Conservation (phyloP, 30 jellyfish, hydroid and myxozoan species). For the Catostylus mosaicus region DNA sequence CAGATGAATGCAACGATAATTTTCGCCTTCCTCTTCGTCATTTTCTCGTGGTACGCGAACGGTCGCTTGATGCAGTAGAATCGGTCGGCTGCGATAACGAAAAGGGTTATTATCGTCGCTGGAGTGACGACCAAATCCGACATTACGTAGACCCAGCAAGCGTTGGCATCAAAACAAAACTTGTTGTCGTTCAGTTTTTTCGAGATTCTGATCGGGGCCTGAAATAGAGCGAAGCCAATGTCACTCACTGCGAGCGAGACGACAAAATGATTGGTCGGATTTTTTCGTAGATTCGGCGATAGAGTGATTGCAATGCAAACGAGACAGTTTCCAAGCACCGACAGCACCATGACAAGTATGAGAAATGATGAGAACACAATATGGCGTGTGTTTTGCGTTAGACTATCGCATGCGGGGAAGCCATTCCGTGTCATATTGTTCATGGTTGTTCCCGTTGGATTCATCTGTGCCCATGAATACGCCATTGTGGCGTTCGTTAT, state of each 20-base stretch:
- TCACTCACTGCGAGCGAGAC: constrained; percentile 72
- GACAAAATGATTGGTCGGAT: constrained; percentile 63
- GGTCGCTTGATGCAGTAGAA: constrained; percentile 56
- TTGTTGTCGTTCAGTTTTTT: constrained; percentile 9
- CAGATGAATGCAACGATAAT: constrained; percentile 30
- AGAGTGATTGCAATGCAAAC: constrained; percentile 53
- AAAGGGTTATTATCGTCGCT: constrained; percentile 56
- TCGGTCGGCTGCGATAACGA: constrained; percentile 65
- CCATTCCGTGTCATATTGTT: neutral
- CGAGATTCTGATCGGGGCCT: constrained; percentile 45
- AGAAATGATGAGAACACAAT: constrained; percentile 20
- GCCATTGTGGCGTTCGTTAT: neutral
- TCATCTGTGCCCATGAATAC: neutral
- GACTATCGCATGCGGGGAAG: constrained; percentile 11
- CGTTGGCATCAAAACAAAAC: constrained; percentile 33
- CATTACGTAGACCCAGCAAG: constrained; percentile 38
- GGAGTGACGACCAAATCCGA: constrained; percentile 52
- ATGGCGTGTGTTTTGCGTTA: constrained; percentile 3
- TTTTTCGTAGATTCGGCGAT: constrained; percentile 45
- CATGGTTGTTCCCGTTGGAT: neutral
- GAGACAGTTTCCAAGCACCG: constrained; percentile 55
- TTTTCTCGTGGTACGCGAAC: constrained; percentile 27
- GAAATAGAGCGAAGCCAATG: constrained; percentile 45
- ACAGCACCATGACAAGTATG: constrained; percentile 22
- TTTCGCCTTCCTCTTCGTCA: constrained; percentile 47